Conservation (phyloP, 2,888 invertebrate species). For the Dorcus parallelipipedus region DNA sequence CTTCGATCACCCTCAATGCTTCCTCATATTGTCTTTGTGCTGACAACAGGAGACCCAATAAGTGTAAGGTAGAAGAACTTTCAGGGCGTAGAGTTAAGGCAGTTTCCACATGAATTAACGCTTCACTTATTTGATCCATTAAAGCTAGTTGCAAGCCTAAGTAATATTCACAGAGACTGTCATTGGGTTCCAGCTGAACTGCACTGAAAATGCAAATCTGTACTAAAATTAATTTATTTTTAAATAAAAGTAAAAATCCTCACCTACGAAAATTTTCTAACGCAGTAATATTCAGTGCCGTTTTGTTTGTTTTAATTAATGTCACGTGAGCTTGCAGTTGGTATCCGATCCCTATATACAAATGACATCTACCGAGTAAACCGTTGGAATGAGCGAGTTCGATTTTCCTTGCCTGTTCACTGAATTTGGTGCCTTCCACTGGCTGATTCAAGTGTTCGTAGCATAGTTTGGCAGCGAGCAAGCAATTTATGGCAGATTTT, state of each 20-base stretch:
- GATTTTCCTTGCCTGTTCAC: constrained; percentile 66
- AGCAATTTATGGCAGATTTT: constrained; percentile 70
- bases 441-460: constrained; percentile 61
- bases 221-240: constrained; percentile 34
- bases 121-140: constrained; percentile 56
- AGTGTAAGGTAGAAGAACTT: constrained; percentile 75
- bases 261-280: constrained; percentile 68
- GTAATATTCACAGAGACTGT: constrained; percentile 90
- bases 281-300: constrained; percentile 58
- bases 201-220: constrained; percentile 53
- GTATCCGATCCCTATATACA: constrained; percentile 85
- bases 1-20: constrained; percentile 75
- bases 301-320: constrained; percentile 62
- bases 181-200: constrained; percentile 81
- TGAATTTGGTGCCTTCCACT: constrained; percentile 62
- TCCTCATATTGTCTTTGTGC: constrained; percentile 71
- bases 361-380: constrained; percentile 72
- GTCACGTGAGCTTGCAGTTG: constrained; percentile 69
- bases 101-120: constrained; percentile 62
- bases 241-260: neutral
- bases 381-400: constrained; percentile 53
- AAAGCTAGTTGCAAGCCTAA: constrained; percentile 82
- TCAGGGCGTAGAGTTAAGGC: constrained; percentile 61
- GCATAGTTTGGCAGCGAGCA: constrained; percentile 82
- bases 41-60: constrained; percentile 73